Base-by-base conservation (phyloP, 2,888 invertebrate species). In the Habrosyne pyritoides region DNA sequence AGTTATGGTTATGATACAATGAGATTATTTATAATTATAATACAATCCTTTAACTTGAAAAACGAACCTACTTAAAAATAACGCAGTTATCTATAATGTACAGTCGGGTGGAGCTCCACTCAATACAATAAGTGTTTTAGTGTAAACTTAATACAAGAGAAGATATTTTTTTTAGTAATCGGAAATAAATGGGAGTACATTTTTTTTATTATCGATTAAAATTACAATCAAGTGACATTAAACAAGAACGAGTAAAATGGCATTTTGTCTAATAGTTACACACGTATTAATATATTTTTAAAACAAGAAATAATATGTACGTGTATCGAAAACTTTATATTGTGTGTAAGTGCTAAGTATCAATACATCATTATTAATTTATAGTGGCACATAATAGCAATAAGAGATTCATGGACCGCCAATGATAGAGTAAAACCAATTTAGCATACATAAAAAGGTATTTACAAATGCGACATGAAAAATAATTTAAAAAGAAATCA, bases 1-100 rank as follows among this genome's bases (percentile, higher is more conserved):
- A 47, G 24, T 54, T 63, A 65, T 56, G 60, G 54, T 59, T 77
- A 77, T 71, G 57, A 66, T 76, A 81, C 79, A 81, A 64, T 72
- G 72, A 79, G 76, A 64, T 66, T 62, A 55, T 54, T 66, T 59
- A 60, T 56, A 55, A 67, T 52, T 59, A 59, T 59, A 69, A 60
- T 57, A 59, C 59, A 53, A 60, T 67, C 61, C 55, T 62, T 63
- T 65, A 59, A 56, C 46, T 51, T 56, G 24, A 26, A 57, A 53
- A 57, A 49, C 36, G 2, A 5, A 47, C n/a, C 14, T 12, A 50
- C 48, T 14, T 26, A 49, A 26, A 56, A 56, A 59, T 66, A 33
- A 66, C 53, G 69, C 63, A 71, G 64, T 69, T 56, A 61, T 60
- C 50, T 47, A 2, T 21, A 18, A 21, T 12, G 6, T 47, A 47